phyloP scores from a whole-genome alignment of 2,797 vertebrate species.

The Pangasius djambal region DNA sequence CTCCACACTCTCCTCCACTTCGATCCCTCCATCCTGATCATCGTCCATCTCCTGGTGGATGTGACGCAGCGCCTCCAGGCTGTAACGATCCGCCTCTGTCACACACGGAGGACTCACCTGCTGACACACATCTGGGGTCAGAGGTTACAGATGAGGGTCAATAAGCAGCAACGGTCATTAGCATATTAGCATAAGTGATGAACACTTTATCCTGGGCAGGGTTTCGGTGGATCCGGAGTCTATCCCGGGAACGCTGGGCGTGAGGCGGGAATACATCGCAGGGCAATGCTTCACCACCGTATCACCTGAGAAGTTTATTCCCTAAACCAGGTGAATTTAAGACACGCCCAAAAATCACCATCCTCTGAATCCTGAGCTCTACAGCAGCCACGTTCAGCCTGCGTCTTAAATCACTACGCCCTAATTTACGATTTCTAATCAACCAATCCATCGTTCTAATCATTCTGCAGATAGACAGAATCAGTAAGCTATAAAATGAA shows the following conservation, averaged over 20 bases:
- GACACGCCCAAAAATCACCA: neutral
- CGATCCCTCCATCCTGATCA: slow-evolving; percentile 80
- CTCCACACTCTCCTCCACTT: slow-evolving; percentile 82
- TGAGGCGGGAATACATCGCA: neutral
- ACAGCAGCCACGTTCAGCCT: neutral
- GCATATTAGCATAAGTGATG: neutral
- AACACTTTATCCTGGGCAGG: neutral
- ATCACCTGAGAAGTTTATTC: neutral
- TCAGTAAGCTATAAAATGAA: neutral
- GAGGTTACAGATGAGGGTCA: slow-evolving; percentile 47
- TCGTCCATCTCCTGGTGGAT: slow-evolving; percentile 87
- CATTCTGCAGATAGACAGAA: neutral
- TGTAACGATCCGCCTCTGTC: slow-evolving; percentile 90
- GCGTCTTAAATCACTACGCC: neutral
- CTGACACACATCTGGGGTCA: slow-evolving; percentile 83
- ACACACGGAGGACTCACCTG: slow-evolving; percentile 86
- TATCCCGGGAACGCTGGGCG: too few species aligned
- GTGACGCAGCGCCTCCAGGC: slow-evolving; percentile 90
- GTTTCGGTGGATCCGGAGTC: neutral
- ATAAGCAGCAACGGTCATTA: neutral
- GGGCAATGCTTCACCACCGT: neutral
- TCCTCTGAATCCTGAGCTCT: neutral
- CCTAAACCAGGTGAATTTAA: neutral
- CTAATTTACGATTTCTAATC: neutral
- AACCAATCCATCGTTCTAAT: neutral